Conservation (phyloP, 2,888 invertebrate species). For the Zaprionus lineosus region DNA sequence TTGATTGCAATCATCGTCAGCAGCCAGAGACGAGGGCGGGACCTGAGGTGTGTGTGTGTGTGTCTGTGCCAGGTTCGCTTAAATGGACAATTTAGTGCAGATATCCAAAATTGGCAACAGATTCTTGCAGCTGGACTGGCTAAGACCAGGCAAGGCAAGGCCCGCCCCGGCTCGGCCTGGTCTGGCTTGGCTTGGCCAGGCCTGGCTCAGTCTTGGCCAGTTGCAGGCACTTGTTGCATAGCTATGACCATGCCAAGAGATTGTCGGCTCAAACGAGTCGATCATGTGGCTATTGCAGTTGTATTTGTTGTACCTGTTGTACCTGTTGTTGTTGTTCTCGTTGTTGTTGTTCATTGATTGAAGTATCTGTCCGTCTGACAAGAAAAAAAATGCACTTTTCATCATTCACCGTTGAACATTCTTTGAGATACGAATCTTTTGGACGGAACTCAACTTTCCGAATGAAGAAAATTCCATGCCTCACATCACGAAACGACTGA, state of each 20-base stretch:
- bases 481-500: not conserved
- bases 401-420: slow-evolving; percentile 53
- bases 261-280: slow-evolving; percentile 50
- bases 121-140: slow-evolving; percentile 50
- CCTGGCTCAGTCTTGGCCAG: slow-evolving; percentile 21
- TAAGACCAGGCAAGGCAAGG: too few species aligned
- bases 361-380: slow-evolving; percentile 12
- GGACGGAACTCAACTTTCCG: not conserved
- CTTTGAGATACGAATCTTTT: not conserved
- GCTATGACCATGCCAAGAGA: slow-evolving; percentile 65
- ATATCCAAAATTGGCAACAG: slow-evolving; percentile 65
- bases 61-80: slow-evolving; percentile 48
- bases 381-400: slow-evolving; percentile 62
- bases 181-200: too few species aligned
- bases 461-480: too few species aligned
- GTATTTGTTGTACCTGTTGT: too few species aligned
- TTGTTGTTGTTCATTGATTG: slow-evolving; percentile 31
- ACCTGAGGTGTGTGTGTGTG: slow-evolving; percentile 7
- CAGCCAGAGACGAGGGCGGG: not conserved
- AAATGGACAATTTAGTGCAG: slow-evolving; percentile 77
- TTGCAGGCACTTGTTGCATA: slow-evolving; percentile 54
- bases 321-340: too few species aligned
- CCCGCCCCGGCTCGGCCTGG: slow-evolving; percentile 31
- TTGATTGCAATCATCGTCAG: slow-evolving; percentile 67
- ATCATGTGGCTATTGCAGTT: too few species aligned